Percentiles rank a stretch among this genome's conserved stretches.
Evolutionary conservation across 1,140 invertebrate genomes (phyloP).

Genomic region (Artemia franciscana): DNA sequence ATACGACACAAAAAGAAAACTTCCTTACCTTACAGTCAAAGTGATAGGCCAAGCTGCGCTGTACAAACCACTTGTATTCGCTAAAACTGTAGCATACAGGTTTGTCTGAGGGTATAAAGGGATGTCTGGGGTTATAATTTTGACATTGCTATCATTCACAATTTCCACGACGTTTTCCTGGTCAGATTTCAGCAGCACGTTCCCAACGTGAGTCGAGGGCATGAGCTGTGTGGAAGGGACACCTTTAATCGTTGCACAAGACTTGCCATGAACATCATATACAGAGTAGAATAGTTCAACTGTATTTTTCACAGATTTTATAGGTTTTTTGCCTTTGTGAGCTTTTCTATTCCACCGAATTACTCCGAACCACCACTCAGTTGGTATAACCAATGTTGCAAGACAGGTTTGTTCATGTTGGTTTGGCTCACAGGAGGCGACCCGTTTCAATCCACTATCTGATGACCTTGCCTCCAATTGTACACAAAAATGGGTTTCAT

Average conservation of each 20-base stretch:
- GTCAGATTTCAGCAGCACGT: background rate
- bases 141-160: background rate
- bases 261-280: constrained; percentile 17
- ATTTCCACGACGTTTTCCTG: background rate
- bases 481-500: background rate
- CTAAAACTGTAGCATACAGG: constrained; percentile 7
- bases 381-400: background rate
- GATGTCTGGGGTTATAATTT: constrained; percentile 3
- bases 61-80: background rate
- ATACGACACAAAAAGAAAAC: background rate
- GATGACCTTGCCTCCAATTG: background rate
- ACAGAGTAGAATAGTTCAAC: constrained; percentile 60
- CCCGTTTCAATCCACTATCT: background rate
- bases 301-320: constrained; percentile 37
- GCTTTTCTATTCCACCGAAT: background rate
- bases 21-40: constrained; percentile 5
- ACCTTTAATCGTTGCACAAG: background rate
- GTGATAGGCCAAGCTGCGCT: constrained; percentile 2
- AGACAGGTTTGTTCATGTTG: background rate
- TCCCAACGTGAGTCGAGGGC: background rate
- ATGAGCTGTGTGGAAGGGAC: background rate
- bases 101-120: constrained; percentile 7
- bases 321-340: constrained; percentile 16
- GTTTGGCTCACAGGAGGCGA: background rate
- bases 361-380: background rate